Percentiles rank a stretch among this genome's conserved stretches.
Evolutionary conservation across 1,140 invertebrate genomes (phyloP).

Genomic region (Eriosoma lanigerum): DNA sequence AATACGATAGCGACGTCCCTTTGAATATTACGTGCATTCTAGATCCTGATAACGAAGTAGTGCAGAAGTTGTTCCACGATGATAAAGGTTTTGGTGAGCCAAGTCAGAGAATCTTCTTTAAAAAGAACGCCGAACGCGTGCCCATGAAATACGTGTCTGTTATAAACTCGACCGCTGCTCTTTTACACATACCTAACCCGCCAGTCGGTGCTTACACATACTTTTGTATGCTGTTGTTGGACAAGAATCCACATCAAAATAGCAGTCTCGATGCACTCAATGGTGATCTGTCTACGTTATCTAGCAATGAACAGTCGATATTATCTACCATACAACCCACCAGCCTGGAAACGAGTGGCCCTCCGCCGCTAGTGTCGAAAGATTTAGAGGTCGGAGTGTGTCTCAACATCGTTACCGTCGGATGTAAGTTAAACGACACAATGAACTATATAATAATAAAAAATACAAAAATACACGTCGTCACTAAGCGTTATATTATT

Average conservation of each 20-base stretch:
- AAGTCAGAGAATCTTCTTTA: conserved; percentile 60
- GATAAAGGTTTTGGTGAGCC: conserved; percentile 56
- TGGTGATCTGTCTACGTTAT: background rate
- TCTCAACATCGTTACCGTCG: conserved; percentile 62
- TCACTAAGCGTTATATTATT: no score
- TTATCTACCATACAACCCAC: conserved; percentile 4
- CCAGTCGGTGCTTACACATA: conserved; percentile 59
- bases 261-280: background rate
- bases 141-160: conserved; percentile 60
- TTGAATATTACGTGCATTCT: conserved; percentile 61
- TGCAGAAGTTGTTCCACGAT: conserved; percentile 60
- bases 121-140: conserved; percentile 59
- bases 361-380: background rate
- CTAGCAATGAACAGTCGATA: conserved; percentile 18
- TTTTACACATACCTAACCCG: conserved; percentile 59
- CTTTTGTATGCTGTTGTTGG: conserved; percentile 57
- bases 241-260: background rate
- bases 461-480: no score
- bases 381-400: conserved; percentile 57
- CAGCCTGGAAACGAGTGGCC: conserved; percentile 16
- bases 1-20: conserved; percentile 60
- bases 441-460: background rate
- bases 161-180: conserved; percentile 61
- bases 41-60: conserved; percentile 57
- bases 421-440: conserved; percentile 59